Percentiles rank a stretch among this genome's conserved stretches.
Conservation (phyloP, 2,113 vertebrate genomes). For the Phalacrocorax carbo region DNA sequence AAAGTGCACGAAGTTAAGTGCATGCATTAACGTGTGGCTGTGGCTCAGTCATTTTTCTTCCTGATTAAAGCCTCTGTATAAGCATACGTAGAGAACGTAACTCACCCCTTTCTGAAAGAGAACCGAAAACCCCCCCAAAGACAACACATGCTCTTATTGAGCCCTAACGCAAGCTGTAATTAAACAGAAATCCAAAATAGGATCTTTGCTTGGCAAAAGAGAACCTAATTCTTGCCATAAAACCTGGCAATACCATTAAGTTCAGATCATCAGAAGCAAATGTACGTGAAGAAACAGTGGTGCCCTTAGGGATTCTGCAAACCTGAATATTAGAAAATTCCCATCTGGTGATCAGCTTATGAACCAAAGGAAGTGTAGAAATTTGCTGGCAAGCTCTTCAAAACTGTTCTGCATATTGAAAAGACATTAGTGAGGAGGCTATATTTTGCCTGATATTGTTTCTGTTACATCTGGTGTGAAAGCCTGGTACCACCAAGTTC, state of each 20-base stretch:
- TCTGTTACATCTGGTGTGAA: constrained; percentile 13
- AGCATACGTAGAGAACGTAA: background rate
- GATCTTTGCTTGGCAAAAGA: background rate
- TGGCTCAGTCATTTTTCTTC: background rate
- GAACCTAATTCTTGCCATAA: background rate
- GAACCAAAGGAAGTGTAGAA: constrained; percentile 50
- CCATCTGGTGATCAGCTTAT: constrained; percentile 54
- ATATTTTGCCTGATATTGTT: background rate
- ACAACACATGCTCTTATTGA: background rate
- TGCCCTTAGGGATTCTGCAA: constrained; percentile 6
- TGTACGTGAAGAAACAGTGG: background rate
- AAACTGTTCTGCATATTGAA: constrained; percentile 28
- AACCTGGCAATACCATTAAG: constrained; percentile 10
- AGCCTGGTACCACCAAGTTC: background rate
- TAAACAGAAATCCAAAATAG: constrained; percentile 28
- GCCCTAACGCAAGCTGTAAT: background rate
- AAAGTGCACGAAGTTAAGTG: background rate
- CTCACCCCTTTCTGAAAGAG: background rate
- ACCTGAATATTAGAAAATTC: constrained; percentile 51
- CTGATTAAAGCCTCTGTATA: background rate
- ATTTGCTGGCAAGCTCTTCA: constrained; percentile 62
- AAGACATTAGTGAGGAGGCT: constrained; percentile 9
- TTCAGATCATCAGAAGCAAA: background rate
- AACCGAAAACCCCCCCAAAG: background rate
- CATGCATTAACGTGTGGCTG: background rate